Evolutionary conservation across 2,888 invertebrate species (phyloP), one percentile per base, ranked within the genome.

Genomic region (Deilephila porcellus): DNA sequence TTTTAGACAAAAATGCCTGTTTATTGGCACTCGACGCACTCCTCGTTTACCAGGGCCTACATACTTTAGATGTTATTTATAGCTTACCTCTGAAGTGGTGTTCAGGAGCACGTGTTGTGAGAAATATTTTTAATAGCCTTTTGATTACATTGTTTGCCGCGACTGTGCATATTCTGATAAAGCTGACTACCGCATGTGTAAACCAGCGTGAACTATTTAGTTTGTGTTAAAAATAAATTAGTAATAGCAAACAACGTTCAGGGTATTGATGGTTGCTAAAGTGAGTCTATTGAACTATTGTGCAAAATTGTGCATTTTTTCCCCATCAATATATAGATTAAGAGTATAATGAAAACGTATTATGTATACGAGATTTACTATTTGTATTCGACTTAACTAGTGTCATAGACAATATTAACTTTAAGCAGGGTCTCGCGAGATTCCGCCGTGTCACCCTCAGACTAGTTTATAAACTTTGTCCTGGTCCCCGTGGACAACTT

Each of bases 1-100:
- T 88, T 88, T 87, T 86, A 87, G 83, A 83, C 78, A 79, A 74
- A 82, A 83, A 82, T 80, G 81, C 80, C 82, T 79, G 80, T 84
- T 82, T 84, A 83, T 85, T 81, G 80, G 78, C 67, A 60, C 72
- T 75, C 70, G 37, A 72, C 64, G 60, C 34, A 62, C 37, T 74
- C 62, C 70, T 72, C 52, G 25, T 70, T 56, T 20, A 56, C 67
- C 25, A 67, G 67, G 11, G 25, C 45, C 67, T 52, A 67, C 6
- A 67, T 67, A 63, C 14, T 63, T 71, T 71, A 45, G 25, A 60
- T 4, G 25, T 52, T 67, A 67, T 67, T 52, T 67, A 67, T 67
- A 67, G 25, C 20, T 52, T 60, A 71, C 60, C 37, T 19, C 25
- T 4, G 20, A 34, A 25, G 19, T 60, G 45, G 17, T 52, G 25